Conservation (phyloP, 1,140 invertebrate species). For the Caenorhabditis inopinata region DNA sequence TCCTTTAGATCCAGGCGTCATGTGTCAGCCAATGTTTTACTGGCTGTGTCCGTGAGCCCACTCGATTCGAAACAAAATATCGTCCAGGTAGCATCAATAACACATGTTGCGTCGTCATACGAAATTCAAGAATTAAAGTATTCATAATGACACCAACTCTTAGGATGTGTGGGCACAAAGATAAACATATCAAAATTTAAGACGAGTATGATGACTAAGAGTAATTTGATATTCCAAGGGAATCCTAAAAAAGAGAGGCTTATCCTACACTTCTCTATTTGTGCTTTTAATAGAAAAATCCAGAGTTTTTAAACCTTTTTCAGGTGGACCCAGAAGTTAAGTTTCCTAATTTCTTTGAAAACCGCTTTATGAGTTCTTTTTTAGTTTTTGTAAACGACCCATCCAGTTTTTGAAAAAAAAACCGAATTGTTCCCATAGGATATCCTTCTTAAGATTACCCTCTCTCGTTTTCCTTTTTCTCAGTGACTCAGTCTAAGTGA, state of each 20-base stretch:
- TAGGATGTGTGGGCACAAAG: too few species aligned
- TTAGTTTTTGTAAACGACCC: neutral
- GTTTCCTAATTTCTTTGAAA: neutral
- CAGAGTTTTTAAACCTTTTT: too few species aligned
- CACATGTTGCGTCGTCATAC: slow-evolving; percentile 8
- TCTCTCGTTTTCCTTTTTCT: neutral
- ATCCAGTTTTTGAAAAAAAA: neutral
- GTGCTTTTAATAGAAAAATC: neutral
- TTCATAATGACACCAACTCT: too few species aligned
- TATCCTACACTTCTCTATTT: neutral
- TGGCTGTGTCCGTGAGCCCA: neutral
- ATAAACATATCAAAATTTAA: too few species aligned
- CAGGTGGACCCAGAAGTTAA: too few species aligned
- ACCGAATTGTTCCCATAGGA: neutral
- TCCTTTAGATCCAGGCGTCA: neutral
- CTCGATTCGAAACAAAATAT: neutral
- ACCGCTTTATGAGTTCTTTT: neutral
- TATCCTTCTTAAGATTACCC: slow-evolving; percentile 7
- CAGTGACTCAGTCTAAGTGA: neutral
- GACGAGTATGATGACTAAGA: neutral
- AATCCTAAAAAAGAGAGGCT: too few species aligned
- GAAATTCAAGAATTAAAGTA: too few species aligned
- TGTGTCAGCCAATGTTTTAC: neutral
- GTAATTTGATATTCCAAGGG: neutral
- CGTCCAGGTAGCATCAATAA: neutral